A percentile compares a stretch with the other conserved stretches of the same genome.
Evolutionary conservation across 2,113 vertebrate species (phyloP).

Genomic region (Solenodon paradoxus): DNA sequence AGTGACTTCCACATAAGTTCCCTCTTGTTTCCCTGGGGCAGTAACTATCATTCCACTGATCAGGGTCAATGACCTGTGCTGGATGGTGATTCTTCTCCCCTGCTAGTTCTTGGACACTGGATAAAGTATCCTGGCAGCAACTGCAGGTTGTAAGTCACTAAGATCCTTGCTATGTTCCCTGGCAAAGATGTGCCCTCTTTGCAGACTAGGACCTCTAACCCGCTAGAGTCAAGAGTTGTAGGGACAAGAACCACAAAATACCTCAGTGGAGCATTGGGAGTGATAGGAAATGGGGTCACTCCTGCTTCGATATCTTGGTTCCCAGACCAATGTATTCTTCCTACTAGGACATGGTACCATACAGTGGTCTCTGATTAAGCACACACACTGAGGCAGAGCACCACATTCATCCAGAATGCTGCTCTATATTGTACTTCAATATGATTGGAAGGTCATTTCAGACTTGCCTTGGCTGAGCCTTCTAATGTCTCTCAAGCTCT

Average conservation of each 20-base stretch:
- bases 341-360: background rate
- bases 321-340: background rate
- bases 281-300: background rate
- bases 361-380: background rate
- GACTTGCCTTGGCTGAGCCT: background rate
- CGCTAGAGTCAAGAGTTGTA: background rate
- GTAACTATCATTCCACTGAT: background rate
- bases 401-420: background rate
- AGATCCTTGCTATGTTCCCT: background rate
- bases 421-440: background rate
- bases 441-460: background rate
- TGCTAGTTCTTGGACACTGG: background rate
- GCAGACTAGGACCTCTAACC: background rate
- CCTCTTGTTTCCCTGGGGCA: background rate
- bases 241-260: background rate
- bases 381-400: background rate
- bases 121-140: background rate
- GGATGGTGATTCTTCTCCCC: background rate
- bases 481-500: background rate
- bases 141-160: background rate
- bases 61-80: background rate
- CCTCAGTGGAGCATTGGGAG: background rate
- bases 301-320: background rate
- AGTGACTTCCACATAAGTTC: background rate
- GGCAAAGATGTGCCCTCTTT: background rate